A percentile compares a stretch with the other conserved stretches of the same genome.
Conservation (phyloP, 2,113 vertebrate species). For the Orientallactaga bullata region DNA sequence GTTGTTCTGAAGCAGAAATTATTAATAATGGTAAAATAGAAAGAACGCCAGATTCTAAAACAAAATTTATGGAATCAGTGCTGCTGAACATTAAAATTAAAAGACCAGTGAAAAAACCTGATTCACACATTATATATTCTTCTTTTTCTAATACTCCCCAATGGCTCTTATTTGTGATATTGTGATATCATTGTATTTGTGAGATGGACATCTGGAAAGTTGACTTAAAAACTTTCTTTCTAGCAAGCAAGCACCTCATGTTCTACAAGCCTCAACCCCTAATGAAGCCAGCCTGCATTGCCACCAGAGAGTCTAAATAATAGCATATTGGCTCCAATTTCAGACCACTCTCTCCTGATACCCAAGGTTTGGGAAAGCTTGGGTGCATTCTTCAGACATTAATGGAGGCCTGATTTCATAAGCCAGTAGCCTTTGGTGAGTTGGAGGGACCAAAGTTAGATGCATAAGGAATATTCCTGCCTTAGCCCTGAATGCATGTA, state of each 20-base stretch:
- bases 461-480: not conserved
- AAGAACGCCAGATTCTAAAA: not conserved
- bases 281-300: conserved; percentile 11
- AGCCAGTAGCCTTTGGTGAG: conserved; percentile 69
- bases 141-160: conserved; percentile 29
- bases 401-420: conserved; percentile 38
- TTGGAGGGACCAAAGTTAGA: conserved; percentile 39
- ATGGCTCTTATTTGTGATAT: not conserved
- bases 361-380: conserved; percentile 44
- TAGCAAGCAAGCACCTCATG: conserved; percentile 55
- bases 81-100: conserved; percentile 62
- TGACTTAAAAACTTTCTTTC: conserved; percentile 56
- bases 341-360: conserved; percentile 71
- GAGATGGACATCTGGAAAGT: conserved; percentile 60
- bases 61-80: conserved; percentile 60
- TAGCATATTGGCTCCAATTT: conserved; percentile 64
- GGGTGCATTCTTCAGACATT: conserved; percentile 43
- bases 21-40: too few relatives aligned
- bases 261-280: conserved; percentile 20
- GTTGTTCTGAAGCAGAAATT: conserved; percentile 40
- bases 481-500: not conserved
- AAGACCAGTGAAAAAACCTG: conserved; percentile 52
- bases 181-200: not conserved
- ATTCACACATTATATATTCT: conserved; percentile 67
- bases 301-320: conserved; percentile 46